Evolutionary conservation across 2,888 invertebrate genomes (phyloP).

Genomic region (Steinernema hermaphroditum): DNA sequence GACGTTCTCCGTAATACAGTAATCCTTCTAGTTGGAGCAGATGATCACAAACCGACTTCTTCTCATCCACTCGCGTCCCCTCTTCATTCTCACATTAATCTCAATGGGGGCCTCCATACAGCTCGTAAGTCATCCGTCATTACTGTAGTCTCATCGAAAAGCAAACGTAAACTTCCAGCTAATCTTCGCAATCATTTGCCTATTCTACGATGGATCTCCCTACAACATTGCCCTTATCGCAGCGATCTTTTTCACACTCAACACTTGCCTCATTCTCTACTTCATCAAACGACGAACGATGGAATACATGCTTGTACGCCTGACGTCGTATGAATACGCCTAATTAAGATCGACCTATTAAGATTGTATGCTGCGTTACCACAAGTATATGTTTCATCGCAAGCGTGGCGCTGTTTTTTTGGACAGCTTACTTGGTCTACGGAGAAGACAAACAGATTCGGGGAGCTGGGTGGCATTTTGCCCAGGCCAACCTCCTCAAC

Average conservation of each 20-base stretch:
- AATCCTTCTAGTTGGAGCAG: constrained; percentile 56
- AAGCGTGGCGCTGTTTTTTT: constrained; percentile 58
- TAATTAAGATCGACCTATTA: too few relatives aligned
- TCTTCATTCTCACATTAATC: constrained; percentile 55
- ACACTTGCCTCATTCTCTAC: constrained; percentile 52
- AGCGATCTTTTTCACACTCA: constrained; percentile 53
- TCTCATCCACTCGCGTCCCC: constrained; percentile 53
- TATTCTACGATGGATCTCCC: constrained; percentile 64
- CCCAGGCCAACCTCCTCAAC: constrained; percentile 42
- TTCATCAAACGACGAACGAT: constrained; percentile 57
- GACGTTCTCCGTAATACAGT: background rate
- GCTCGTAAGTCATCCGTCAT: constrained; percentile 43
- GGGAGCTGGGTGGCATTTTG: constrained; percentile 42
- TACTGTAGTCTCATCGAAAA: background rate
- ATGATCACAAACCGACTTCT: constrained; percentile 59
- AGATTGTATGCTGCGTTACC: constrained; percentile 55
- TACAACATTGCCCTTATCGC: constrained; percentile 49
- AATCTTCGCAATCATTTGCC: constrained; percentile 59
- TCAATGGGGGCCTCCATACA: constrained; percentile 61
- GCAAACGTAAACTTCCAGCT: constrained; percentile 46
- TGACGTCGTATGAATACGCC: too few relatives aligned
- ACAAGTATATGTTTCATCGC: constrained; percentile 55
- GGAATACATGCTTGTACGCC: constrained; percentile 30
- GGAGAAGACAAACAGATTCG: constrained; percentile 47
- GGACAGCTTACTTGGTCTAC: constrained; percentile 60